Conservation (phyloP, 2,888 invertebrate species). For the Drosophila kanekoi region DNA sequence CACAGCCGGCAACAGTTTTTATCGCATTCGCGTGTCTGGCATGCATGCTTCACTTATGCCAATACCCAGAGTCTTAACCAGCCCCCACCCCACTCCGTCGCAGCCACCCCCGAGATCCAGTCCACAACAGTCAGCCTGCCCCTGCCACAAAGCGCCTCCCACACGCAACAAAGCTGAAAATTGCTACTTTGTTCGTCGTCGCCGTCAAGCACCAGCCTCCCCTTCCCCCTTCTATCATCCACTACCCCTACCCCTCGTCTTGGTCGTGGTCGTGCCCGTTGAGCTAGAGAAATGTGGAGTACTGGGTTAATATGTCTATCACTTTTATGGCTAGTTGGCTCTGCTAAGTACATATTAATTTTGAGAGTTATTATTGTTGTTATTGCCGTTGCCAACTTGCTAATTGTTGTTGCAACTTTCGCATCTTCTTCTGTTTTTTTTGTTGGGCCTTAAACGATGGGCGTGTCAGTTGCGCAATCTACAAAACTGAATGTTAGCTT, state of each 20-base stretch:
- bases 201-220: conserved; percentile 3
- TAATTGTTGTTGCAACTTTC: conserved; percentile 47
- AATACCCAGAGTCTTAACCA: conserved; percentile 26
- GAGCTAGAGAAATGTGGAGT: conserved; percentile 68
- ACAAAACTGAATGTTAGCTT: neutral
- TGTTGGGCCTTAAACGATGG: conserved; percentile 3
- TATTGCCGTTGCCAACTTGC: conserved; percentile 13
- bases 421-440: neutral
- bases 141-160: conserved; percentile 19
- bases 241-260: neutral
- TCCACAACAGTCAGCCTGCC: neutral
- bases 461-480: conserved; percentile 40
- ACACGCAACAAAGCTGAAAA: conserved; percentile 77
- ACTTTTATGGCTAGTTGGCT: conserved; percentile 74
- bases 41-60: conserved; percentile 72
- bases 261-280: conserved; percentile 16
- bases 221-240: too few species aligned
- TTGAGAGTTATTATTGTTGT: conserved; percentile 36
- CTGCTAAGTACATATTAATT: conserved; percentile 63
- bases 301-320: conserved; percentile 79
- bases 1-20: conserved; percentile 47
- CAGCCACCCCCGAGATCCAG: too few species aligned
- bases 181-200: conserved; percentile 72
- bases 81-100: neutral
- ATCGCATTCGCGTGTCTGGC: conserved; percentile 76